Evolutionary conservation across 2,113 vertebrate species (phyloP), one percentile per base, ranked within the genome.

Genomic region (Coryphaenoides rupestris): DNA sequence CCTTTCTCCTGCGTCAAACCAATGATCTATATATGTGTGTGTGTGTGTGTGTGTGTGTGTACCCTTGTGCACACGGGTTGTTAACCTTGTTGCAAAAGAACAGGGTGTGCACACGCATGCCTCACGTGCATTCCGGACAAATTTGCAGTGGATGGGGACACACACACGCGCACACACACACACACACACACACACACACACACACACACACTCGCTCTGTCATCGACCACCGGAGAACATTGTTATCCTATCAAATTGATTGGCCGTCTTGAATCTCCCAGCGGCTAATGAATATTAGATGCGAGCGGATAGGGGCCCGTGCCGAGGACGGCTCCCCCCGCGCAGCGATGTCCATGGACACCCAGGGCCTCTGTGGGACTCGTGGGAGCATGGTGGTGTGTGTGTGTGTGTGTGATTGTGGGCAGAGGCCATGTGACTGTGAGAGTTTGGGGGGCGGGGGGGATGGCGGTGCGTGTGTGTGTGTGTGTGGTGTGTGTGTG

Each of bases 241-340:
- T 78, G 77, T 78, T 67, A 77, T 72, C 70, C 56, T 45, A 80
- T 83, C 75, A 82, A 68, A 79, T 16, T 66, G 70, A 78, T 76
- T 74, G 61, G 69, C 76, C 70, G 55, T 79, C 82, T 74, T 69
- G 15, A 79, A 80, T 85, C 80, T 81, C 80, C 73, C 84, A 77
- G 83, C 26, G 60, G 62, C 72, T 82, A 78, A 87, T 89, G 74
- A 89, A 86, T 88, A 86, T 84, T 87, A 80, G 78, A 88, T 88
- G 79, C 69, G 61, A 75, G 65, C 4, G 24, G 80, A 80, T 84
- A 78, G 80, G 74, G 77, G 33, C 72, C 66, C 78, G 40, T 23
- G 80, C 71, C 60, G 68, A 78, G 82, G 83, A 76, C 74, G 73
- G 73, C 80, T 73, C 69, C 76, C 77, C 74, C 65, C 70, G 81